These are phyloP conservation scores for Rhegmatorhina hoffmannsi DNA, from an alignment of 2,113 vertebrate species.

Conservation along the genomic window DNA sequence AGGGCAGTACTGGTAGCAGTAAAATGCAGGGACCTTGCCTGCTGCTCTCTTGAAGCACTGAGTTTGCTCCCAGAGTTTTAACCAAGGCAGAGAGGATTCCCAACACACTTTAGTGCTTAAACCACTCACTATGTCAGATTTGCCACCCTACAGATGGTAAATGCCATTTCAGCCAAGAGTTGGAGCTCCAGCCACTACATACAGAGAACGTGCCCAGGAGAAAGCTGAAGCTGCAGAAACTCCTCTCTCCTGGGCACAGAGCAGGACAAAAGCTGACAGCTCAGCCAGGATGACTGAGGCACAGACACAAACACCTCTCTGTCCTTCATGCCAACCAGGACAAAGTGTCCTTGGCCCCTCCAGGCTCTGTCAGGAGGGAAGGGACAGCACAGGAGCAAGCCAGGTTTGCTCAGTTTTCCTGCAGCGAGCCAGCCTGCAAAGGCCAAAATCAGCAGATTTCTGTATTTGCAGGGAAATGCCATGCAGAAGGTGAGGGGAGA, in stretches of 20 bases:
- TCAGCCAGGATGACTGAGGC: background rate
- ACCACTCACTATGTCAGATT: background rate
- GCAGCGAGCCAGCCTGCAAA: background rate
- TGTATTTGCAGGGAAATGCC: background rate
- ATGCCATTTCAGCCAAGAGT: background rate
- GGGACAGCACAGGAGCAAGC: background rate
- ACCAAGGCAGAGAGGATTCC: background rate
- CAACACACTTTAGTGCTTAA: background rate
- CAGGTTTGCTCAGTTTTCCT: background rate
- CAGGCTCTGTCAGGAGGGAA: background rate
- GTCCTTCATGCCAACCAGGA: background rate
- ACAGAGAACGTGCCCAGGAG: background rate
- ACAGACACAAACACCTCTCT: background rate
- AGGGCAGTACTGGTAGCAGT: background rate
- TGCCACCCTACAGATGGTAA: background rate
- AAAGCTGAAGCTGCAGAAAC: slow-evolving; percentile 16
- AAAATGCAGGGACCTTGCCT: background rate
- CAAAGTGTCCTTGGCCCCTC: background rate
- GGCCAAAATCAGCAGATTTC: background rate
- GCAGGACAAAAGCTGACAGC: background rate
- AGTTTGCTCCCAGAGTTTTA: background rate
- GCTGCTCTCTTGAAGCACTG: background rate
- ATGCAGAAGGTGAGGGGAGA: background rate
- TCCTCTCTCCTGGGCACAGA: background rate
- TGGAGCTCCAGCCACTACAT: background rate